phyloP scores from a whole-genome alignment of 2,888 invertebrate species.

The Apomyelois bistriatella region DNA sequence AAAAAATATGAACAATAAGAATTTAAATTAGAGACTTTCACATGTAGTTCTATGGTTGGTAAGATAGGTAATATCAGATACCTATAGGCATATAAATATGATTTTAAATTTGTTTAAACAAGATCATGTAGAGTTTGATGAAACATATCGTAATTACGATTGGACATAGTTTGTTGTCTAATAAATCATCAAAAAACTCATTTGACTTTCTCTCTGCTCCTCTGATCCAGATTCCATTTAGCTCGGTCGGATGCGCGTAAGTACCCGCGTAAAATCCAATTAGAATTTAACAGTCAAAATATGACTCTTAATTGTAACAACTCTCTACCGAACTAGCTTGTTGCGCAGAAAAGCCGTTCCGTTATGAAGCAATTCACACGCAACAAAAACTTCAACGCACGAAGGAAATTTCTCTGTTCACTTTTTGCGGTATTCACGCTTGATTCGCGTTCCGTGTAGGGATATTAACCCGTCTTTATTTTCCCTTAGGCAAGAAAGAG shows the following conservation, averaged over 20 bases:
- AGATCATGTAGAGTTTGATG: too few species aligned
- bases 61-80: too few species aligned
- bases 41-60: too few species aligned
- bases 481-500: slow-evolving; percentile 34
- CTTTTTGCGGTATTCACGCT: slow-evolving; percentile 59
- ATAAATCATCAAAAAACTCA: too few species aligned
- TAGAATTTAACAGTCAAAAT: background rate
- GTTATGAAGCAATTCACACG: slow-evolving; percentile 59
- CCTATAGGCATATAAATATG: too few species aligned
- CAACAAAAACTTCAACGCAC: slow-evolving; percentile 51
- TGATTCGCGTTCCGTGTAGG: slow-evolving; percentile 51
- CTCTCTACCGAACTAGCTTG: slow-evolving; percentile 13
- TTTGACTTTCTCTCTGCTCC: too few species aligned
- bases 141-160: too few species aligned
- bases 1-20: background rate
- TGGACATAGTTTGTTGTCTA: too few species aligned
- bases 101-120: too few species aligned
- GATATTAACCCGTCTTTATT: slow-evolving; percentile 45
- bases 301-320: slow-evolving; percentile 1
- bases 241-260: background rate
- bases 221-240: too few species aligned
- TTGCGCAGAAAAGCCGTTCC: slow-evolving; percentile 41
- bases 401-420: slow-evolving; percentile 60
- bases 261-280: background rate
- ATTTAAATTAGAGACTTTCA: background rate